Conservation (phyloP, 2,888 invertebrate species). For the Criorhina ranunculi region DNA sequence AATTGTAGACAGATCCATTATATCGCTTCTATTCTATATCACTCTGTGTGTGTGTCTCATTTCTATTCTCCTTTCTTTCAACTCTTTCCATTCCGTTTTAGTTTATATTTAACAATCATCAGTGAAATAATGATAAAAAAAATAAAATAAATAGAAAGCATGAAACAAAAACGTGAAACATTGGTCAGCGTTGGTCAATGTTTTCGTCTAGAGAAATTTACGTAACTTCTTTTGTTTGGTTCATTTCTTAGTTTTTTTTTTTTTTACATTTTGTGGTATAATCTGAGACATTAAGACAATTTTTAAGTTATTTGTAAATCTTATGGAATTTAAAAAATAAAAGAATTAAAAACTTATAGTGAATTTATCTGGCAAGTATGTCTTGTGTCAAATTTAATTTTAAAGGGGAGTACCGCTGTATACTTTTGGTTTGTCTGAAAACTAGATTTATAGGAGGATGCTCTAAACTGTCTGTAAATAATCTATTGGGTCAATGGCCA, state of each 20-base stretch:
- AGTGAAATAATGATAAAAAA: slow-evolving; percentile 29
- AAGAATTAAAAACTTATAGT: slow-evolving; percentile 26
- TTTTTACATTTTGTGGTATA: slow-evolving; percentile 63
- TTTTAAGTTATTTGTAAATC: slow-evolving; percentile 74
- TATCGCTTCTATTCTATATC: slow-evolving; percentile 27
- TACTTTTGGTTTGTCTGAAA: too few species aligned
- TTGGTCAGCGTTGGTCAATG: not conserved
- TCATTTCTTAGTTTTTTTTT: slow-evolving; percentile 24
- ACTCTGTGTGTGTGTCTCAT: slow-evolving; percentile 1
- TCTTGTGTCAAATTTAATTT: too few species aligned
- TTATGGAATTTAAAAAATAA: slow-evolving; percentile 40
- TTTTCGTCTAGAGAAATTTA: not conserved
- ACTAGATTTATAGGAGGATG: too few species aligned
- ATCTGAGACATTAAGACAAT: slow-evolving; percentile 64
- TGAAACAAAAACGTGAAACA: slow-evolving; percentile 6
- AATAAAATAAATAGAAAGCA: slow-evolving; percentile 6
- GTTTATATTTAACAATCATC: slow-evolving; percentile 41
- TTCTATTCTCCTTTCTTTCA: slow-evolving; percentile 9
- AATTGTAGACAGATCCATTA: slow-evolving; percentile 33
- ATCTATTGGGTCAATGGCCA: too few species aligned
- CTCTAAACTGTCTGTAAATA: too few species aligned
- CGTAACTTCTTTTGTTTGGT: not conserved
- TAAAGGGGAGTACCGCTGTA: too few species aligned
- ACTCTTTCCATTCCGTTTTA: slow-evolving; percentile 66
- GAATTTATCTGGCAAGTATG: not conserved